phyloP scores from a whole-genome alignment of 1,140 invertebrate species.

The Ceratina calcarata region DNA sequence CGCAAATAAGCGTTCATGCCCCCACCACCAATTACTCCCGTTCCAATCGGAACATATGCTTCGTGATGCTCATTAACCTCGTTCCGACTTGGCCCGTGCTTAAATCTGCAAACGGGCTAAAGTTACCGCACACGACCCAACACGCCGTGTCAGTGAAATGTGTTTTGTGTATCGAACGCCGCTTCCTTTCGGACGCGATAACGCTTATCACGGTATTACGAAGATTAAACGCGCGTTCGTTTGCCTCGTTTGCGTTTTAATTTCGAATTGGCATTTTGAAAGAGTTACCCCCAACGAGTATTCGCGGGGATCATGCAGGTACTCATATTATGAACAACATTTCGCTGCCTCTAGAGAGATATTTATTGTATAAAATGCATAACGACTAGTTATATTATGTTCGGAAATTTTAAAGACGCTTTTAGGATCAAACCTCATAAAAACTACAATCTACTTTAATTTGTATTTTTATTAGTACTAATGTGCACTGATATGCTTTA shows the following conservation, averaged over 20 bases:
- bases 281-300: not conserved
- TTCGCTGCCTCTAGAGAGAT: too few relatives aligned
- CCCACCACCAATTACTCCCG: not conserved
- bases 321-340: too few relatives aligned
- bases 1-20: constrained; percentile 46
- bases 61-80: constrained; percentile 42
- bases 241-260: not conserved
- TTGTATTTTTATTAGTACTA: too few relatives aligned
- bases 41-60: constrained; percentile 47
- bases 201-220: constrained; percentile 21
- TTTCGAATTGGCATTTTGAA: not conserved
- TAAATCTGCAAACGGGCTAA: constrained; percentile 14
- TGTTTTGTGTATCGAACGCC: constrained; percentile 20
- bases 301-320: too few relatives aligned
- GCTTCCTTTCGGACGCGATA: constrained; percentile 25
- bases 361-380: too few relatives aligned
- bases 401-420: too few relatives aligned
- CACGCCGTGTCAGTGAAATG: not conserved
- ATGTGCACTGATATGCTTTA: too few relatives aligned
- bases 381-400: too few relatives aligned
- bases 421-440: too few relatives aligned
- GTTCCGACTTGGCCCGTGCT: constrained; percentile 25
- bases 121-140: not conserved
- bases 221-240: not conserved
- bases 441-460: too few relatives aligned